Evolutionary conservation across 1,140 invertebrate species (phyloP), one percentile per base, ranked within the genome.

Genomic region (Caerostris darwini): DNA sequence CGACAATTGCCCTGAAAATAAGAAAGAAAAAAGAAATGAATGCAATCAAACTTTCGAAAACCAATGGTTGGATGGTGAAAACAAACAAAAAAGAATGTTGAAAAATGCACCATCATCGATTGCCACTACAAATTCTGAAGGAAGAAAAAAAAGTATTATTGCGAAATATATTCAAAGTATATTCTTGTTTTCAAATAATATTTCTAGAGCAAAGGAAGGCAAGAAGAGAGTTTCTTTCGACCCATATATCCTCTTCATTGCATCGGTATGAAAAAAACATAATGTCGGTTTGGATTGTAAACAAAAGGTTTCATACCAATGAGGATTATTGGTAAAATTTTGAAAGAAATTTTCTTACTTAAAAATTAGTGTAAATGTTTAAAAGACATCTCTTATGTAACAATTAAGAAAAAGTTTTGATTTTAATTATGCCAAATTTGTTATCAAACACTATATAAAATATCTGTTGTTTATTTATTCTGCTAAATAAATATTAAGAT

Each of bases 1-100:
- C 82, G 54, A 17, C 82, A 19, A 83, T 57, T 83, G n/a, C 19
- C 34, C 34, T 34, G 34, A 34, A 34, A 34, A 34, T 34, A 34
- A 34, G 34, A 34, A 34, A 2, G 34, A 67, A 81, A 82, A 14
- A 54, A 83, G 57, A n/a, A 10, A 58, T 17, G 82, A 83, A 57
- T 17, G 54, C 82, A 83, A 83, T 83, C 82, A 83, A 58, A 83
- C 53, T 83, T 77, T 57, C n/a, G 54, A 57, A 83, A 58, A 83
- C 12, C 14, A 57, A 17, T 14, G 17, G 56, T 57, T 54, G 14
- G 53, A 83, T 83, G 82, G 57, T 83, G 82, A 83, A 83, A 54
- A 54, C 14, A 83, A 83, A 83, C 56, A 83, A 34, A 83, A 83
- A 58, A 14, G 56, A 57, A 34, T 34, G 34, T 34, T 56, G n/a